Conservation (phyloP, 2,888 invertebrate species). For the Pristionchus entomophagus region DNA sequence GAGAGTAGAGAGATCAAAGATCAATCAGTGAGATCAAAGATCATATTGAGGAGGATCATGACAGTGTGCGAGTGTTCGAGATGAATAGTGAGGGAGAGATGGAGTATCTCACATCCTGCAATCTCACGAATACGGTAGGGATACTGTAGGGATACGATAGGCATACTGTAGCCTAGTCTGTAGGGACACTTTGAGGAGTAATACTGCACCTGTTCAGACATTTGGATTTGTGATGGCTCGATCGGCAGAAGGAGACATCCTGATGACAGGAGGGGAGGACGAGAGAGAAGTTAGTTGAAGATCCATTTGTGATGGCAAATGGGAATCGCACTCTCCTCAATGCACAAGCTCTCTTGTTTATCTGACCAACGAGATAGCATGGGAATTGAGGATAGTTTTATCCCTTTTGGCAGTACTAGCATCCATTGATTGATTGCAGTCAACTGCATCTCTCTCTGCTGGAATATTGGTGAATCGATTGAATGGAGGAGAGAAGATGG, state of each 20-base stretch:
- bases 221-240: background rate
- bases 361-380: no score
- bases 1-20: background rate
- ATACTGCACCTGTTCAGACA: background rate
- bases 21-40: background rate
- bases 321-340: background rate
- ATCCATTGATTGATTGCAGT: no score
- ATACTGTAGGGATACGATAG: background rate
- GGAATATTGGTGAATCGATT: background rate
- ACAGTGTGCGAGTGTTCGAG: background rate
- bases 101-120: background rate
- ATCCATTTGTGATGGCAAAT: background rate
- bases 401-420: no score
- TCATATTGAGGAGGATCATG: background rate
- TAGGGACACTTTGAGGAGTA: background rate
- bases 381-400: no score
- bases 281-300: background rate
- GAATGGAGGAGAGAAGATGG: background rate
- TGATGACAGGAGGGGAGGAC: background rate
- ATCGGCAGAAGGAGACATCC: background rate
- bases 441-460: no score
- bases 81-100: background rate
- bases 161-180: background rate
- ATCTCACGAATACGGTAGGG: constrained; percentile 15
- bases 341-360: no score